These are phyloP conservation scores for Anabacerthia variegaticeps DNA, from an alignment of 2,797 vertebrate species.

Conservation along the genomic window DNA sequence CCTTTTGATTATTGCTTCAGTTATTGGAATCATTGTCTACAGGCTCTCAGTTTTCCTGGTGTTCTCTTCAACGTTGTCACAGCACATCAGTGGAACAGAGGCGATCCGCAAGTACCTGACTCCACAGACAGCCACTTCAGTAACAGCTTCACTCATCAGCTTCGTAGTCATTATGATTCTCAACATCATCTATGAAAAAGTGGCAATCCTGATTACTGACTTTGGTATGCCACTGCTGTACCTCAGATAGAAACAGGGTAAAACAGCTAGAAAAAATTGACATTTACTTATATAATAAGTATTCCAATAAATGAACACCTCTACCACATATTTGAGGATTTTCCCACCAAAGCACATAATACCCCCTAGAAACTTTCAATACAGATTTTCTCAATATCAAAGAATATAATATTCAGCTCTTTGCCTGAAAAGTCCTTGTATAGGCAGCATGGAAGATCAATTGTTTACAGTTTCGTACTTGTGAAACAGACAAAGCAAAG, in stretches of 20 bases:
- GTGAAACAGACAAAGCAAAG: constrained; percentile 53
- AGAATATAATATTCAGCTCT: background rate
- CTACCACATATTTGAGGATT: background rate
- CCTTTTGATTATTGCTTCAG: constrained; percentile 88
- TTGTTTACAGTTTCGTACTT: constrained; percentile 46
- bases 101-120: constrained; percentile 89
- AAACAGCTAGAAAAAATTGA: background rate
- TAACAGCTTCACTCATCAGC: constrained; percentile 92
- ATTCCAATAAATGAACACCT: background rate
- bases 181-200: constrained; percentile 88
- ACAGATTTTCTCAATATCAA: background rate
- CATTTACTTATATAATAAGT: background rate
- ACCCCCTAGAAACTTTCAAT: constrained; percentile 11
- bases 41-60: constrained; percentile 89
- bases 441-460: constrained; percentile 1
- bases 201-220: constrained; percentile 93
- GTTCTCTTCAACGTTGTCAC: constrained; percentile 82
- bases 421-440: background rate
- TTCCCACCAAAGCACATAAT: background rate
- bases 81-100: constrained; percentile 79
- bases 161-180: constrained; percentile 93
- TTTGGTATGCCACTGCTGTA: constrained; percentile 78
- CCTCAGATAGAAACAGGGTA: background rate
- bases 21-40: constrained; percentile 92
- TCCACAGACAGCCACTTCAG: constrained; percentile 90